Percentiles rank a stretch among this genome's conserved stretches.
phyloP scores from a whole-genome alignment of 2,113 vertebrate species.

The Xenopus tropicalis region DNA sequence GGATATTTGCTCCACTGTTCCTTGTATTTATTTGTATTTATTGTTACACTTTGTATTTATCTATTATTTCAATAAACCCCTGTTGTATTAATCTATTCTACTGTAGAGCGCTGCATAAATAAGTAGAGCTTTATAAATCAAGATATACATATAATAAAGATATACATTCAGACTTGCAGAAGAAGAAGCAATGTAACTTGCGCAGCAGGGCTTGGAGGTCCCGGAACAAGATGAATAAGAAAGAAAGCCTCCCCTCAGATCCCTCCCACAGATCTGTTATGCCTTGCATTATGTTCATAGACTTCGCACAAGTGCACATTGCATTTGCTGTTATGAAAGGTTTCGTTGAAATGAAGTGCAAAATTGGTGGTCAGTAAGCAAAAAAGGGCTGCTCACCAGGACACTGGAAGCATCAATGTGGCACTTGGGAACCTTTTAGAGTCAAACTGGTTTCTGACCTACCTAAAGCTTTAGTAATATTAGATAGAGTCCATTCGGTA shows the following conservation, averaged over 20 bases:
- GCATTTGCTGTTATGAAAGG: conserved; percentile 26
- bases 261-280: background rate
- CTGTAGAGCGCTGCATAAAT: too few species aligned
- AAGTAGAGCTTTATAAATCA: too few species aligned
- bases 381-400: background rate
- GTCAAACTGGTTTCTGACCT: background rate
- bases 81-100: too few species aligned
- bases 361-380: background rate
- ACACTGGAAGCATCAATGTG: too few species aligned
- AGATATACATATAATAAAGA: too few species aligned
- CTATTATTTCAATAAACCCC: too few species aligned
- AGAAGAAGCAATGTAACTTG: background rate
- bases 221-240: background rate
- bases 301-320: background rate
- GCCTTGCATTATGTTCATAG: background rate
- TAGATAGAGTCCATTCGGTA: background rate
- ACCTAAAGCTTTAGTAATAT: background rate
- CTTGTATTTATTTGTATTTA: too few species aligned
- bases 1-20: conserved; percentile 48
- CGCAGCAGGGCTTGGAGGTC: background rate
- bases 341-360: conserved; percentile 4
- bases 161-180: conserved; percentile 1
- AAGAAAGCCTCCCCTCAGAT: background rate
- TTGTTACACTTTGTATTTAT: too few species aligned
- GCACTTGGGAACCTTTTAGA: too few species aligned